These are phyloP conservation scores for Rapana venosa DNA, from an alignment of 2,888 invertebrate species.

Conservation along the genomic window DNA sequence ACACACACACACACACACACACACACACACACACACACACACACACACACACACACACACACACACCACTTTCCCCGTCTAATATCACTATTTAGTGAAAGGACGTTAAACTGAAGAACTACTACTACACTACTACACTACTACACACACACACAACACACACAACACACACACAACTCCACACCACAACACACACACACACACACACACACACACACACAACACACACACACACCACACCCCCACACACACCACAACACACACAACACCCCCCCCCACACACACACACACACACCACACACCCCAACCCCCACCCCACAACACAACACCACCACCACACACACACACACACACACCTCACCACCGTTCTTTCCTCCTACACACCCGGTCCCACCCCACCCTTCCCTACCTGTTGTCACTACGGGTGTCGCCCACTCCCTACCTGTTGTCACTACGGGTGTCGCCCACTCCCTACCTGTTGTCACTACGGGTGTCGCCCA, in stretches of 20 bases:
- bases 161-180: not conserved
- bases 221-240: not conserved
- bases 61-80: too few relatives aligned
- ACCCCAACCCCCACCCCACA: not conserved
- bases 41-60: not conserved
- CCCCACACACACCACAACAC: not conserved
- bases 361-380: not conserved
- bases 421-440: too few relatives aligned
- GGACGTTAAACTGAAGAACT: too few relatives aligned
- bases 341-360: not conserved
- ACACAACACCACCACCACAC: not conserved
- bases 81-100: too few relatives aligned
- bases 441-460: too few relatives aligned
- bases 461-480: too few relatives aligned
- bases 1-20: too few relatives aligned
- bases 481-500: too few relatives aligned
- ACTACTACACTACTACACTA: too few relatives aligned
- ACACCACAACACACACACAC: not conserved
- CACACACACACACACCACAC: not conserved
- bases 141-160: not conserved
- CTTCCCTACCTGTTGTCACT: too few relatives aligned
- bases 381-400: too few relatives aligned
- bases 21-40: not conserved
- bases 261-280: not conserved
- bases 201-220: slow-evolving; percentile 1